These are phyloP conservation scores for Gastrophysa polygoni DNA, from an alignment of 2,888 invertebrate species.

Conservation along the genomic window DNA sequence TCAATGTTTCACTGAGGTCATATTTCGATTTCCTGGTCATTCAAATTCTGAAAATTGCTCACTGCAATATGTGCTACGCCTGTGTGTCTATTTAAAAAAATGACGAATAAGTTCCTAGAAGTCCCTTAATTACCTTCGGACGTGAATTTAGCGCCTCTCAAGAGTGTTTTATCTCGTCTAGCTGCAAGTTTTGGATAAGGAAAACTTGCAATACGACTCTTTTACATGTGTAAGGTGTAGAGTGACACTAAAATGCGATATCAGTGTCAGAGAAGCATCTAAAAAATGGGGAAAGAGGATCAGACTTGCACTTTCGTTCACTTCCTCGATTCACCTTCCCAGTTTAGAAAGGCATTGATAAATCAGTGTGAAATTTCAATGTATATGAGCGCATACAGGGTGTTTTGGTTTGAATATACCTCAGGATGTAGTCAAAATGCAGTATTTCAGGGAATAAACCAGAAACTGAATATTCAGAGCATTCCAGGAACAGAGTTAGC, in stretches of 20 bases:
- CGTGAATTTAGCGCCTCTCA: constrained; percentile 3
- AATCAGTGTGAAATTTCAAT: background rate
- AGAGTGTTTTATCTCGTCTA: constrained; percentile 25
- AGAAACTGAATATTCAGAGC: too few relatives aligned
- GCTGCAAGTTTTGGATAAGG: constrained; percentile 26
- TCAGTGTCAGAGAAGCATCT: constrained; percentile 17
- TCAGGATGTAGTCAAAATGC: too few relatives aligned
- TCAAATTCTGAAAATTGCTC: too few relatives aligned
- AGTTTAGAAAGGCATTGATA: background rate
- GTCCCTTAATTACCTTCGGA: constrained; percentile 22
- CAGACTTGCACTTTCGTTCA: background rate
- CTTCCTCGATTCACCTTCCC: background rate
- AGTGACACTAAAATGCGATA: constrained; percentile 26
- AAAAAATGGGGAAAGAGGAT: constrained; percentile 21
- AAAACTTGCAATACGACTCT: constrained; percentile 34
- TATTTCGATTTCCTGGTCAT: too few relatives aligned
- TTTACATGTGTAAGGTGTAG: constrained; percentile 41
- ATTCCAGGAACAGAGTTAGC: too few relatives aligned
- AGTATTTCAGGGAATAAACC: too few relatives aligned
- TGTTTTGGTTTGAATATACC: too few relatives aligned
- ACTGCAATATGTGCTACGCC: too few relatives aligned
- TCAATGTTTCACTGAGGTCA: too few relatives aligned
- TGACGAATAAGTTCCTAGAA: constrained; percentile 22
- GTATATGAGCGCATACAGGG: too few relatives aligned
- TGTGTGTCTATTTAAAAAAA: constrained; percentile 20